phyloP scores from a whole-genome alignment of 2,113 vertebrate species.

The Hystrix brachyura region DNA sequence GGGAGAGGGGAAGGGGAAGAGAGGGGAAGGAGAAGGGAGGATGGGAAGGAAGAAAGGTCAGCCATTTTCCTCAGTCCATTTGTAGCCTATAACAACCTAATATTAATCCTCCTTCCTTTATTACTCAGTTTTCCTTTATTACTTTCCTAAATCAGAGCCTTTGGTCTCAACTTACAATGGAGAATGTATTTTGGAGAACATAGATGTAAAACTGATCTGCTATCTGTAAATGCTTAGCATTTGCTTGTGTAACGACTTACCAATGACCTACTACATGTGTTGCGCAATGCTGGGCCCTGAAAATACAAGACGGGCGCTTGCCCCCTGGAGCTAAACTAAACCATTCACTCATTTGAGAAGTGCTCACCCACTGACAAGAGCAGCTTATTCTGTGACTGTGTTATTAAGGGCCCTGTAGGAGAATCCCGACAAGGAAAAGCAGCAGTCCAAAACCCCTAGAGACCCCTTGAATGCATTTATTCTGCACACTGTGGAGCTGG shows the following conservation, averaged over 20 bases:
- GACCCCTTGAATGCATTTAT: slow-evolving; percentile 60
- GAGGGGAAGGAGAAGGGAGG: background rate
- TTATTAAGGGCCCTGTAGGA: slow-evolving; percentile 66
- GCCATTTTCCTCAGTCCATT: background rate
- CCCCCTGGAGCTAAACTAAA: slow-evolving; percentile 58
- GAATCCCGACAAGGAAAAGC: slow-evolving; percentile 66
- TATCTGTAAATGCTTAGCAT: background rate
- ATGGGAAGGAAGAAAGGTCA: background rate
- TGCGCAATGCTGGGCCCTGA: background rate
- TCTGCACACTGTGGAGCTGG: slow-evolving; percentile 54
- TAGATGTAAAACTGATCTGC: slow-evolving; percentile 14
- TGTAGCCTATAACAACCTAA: background rate
- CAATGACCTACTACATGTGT: background rate
- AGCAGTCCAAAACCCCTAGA: slow-evolving; percentile 52
- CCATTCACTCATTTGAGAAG: background rate
- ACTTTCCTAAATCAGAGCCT: background rate
- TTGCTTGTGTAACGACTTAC: background rate
- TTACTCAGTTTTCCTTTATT: background rate
- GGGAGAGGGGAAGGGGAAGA: background rate
- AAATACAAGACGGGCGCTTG: background rate
- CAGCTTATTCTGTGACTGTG: slow-evolving; percentile 48
- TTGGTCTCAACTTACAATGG: slow-evolving; percentile 22
- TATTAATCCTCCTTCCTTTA: slow-evolving; percentile 7
- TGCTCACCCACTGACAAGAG: background rate
- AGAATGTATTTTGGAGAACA: background rate